Evolutionary conservation across 1,140 invertebrate genomes (phyloP).

Genomic region (Leptinotarsa texana): DNA sequence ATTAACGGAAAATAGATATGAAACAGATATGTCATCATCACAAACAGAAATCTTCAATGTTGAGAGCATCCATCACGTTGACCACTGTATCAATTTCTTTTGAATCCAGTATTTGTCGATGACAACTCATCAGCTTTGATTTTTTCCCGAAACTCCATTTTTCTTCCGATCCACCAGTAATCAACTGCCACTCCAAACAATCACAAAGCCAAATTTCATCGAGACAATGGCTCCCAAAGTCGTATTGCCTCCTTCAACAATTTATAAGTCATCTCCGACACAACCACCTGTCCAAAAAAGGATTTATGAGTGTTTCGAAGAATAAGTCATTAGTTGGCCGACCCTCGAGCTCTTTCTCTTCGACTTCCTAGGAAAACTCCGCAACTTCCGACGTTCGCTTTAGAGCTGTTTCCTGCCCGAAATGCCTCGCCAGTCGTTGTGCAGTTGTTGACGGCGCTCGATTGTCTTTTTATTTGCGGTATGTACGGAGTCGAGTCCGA

Average conservation of each 20-base stretch:
- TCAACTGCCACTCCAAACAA: too few relatives aligned
- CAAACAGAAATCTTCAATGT: too few relatives aligned
- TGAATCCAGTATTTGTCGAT: too few relatives aligned
- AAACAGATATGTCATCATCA: too few relatives aligned
- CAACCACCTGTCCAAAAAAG: slow-evolving; percentile 33
- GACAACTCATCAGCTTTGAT: too few relatives aligned
- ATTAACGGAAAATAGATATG: too few relatives aligned
- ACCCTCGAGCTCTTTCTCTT: slow-evolving; percentile 35
- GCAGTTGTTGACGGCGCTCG: not conserved
- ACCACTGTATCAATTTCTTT: too few relatives aligned
- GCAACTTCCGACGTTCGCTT: slow-evolving; percentile 34
- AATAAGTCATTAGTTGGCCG: slow-evolving; percentile 36
- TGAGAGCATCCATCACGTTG: too few relatives aligned
- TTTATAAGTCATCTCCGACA: slow-evolving; percentile 38
- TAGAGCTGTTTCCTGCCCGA: slow-evolving; percentile 25
- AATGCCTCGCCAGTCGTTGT: not conserved
- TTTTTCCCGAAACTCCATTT: too few relatives aligned
- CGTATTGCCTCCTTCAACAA: slow-evolving; percentile 22
- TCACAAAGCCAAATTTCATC: too few relatives aligned
- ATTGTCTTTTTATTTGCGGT: not conserved
- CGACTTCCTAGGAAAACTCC: slow-evolving; percentile 31
- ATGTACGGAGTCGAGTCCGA: too few relatives aligned
- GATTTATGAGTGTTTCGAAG: slow-evolving; percentile 37
- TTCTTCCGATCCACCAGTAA: too few relatives aligned
- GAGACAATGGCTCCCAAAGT: not conserved